Percentiles rank a stretch among this genome's conserved stretches.
phyloP scores from a whole-genome alignment of 2,888 invertebrate species.

The Smittia sp. region DNA sequence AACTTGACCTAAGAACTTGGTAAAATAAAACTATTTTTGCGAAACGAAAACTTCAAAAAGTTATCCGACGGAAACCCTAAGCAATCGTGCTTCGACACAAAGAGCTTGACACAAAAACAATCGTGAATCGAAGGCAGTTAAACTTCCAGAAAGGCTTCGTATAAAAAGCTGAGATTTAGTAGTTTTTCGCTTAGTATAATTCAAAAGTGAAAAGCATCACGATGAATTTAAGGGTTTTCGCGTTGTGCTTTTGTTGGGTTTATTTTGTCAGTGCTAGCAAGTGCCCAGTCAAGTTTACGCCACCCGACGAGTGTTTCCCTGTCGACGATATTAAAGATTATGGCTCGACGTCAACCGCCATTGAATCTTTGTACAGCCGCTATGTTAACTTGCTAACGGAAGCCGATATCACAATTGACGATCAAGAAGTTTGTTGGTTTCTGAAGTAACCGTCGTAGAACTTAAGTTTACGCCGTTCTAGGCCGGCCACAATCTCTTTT shows the following conservation, averaged over 20 bases:
- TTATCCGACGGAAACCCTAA: too few relatives aligned
- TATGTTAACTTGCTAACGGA: background rate
- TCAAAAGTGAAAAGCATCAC: background rate
- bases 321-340: background rate
- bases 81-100: too few relatives aligned
- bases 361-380: background rate
- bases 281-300: background rate
- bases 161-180: background rate
- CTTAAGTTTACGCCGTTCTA: too few relatives aligned
- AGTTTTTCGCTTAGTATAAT: background rate
- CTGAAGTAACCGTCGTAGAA: background rate
- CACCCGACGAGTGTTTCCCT: background rate
- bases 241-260: background rate
- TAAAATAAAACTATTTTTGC: too few relatives aligned
- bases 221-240: background rate
- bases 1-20: background rate
- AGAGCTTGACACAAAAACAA: background rate
- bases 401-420: background rate
- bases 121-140: background rate
- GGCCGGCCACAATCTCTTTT: background rate
- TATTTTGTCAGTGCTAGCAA: background rate
- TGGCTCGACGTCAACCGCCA: background rate
- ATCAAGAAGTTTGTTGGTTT: too few relatives aligned
- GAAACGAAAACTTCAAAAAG: too few relatives aligned
- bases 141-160: background rate